Base-by-base conservation (phyloP, 2,888 invertebrate genomes). In the Odontomyia ornata region DNA sequence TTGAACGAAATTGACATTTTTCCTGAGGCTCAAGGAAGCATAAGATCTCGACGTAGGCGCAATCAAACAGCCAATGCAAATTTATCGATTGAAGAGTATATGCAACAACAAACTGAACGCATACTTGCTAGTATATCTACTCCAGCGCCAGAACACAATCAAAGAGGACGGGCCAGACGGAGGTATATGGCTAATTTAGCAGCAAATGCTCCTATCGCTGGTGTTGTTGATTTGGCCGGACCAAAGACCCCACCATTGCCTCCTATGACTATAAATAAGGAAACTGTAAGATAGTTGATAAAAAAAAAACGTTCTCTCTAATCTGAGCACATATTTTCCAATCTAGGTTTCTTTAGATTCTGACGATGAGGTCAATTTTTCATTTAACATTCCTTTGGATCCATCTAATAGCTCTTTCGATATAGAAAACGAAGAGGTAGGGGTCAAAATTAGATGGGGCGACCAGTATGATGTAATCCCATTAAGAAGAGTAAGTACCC, bases 361-460 rank as follows among this genome's bases (percentile, higher is more conserved):
- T 9, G 79, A 79, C 52, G 77, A 79, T 23, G 77, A 79, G 1
- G 18, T 11, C 56, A 4, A 13, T 80, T 7, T 80, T 82, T 47
- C 21, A n/a, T 28, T 28, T 13, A 15, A 52, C 52, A 25, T 13
- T 23, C 9, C 23, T 0, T 25, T 25, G 11, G 28, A 21, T 13
- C n/a, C 11, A 18, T 5, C 9, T 9, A 57, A 76, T 56, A 46
- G 13, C 13, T 83, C 82, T 0, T 82, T 81, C 30, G 83, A 84
- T 64, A 78, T 79, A 1, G 83, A 84, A 30, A 85, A 85, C 80
- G 84, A 82, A 0, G 81, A 82, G 43, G 64, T 84, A 0, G 82
- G 82, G 1, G 80, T 85, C 0, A 78, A 78, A 76, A 43, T 79
- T 1, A 77, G 75, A 83, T 85, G 85, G 85, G 81, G 81, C 0